Base-by-base conservation (phyloP, 2,888 invertebrate species). In the Drosophila meridiana region DNA sequence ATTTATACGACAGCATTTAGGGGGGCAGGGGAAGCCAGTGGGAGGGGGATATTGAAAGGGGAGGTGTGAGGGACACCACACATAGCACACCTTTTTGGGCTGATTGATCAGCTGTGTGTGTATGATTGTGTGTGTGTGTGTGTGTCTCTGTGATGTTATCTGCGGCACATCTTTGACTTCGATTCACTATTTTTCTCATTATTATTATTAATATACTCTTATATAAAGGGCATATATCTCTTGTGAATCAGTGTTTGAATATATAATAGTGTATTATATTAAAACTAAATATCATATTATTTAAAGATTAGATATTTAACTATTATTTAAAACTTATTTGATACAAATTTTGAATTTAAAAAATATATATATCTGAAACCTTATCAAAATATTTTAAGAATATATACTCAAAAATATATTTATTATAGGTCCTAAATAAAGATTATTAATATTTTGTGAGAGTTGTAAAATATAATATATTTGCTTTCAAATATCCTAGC, bases 31-130 rank as follows among this genome's bases (percentile, higher is more conserved):
- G 48, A 1, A 2, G 11, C 0, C 20, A 26, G 13, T 28, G 55
- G 14, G 40, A 20, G 34, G 20, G n/a, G 50, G 32, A 20, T n/a
- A 9, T 13, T 26, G 47, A n/a, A 9, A 32, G 48, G 38, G 32
- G n/a, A 11, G 55, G n/a, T 20, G 34, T 6, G 42, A 53, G 52
- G 55, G 36, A 30, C 13, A 28, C 7, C 53, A 26, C 53, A 26
- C 56, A 57, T 26, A 80, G 74, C 81, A 73, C 79, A 82, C 75
- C 82, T 78, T 81, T 73, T 73, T 71, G 74, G 60, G 69, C 89
- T 90, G 90, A 86, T 86, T 88, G 90, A 86, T 90, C 90, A 83
- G 90, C 73, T 76, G 75, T 66, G n/a, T 52, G 47, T 45, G 68
- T 63, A n/a, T 52, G 45, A 55, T 40, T 64, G 26, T 43, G 34